Conservation (phyloP, 2,888 invertebrate species). For the Eristalinus aeneus region DNA sequence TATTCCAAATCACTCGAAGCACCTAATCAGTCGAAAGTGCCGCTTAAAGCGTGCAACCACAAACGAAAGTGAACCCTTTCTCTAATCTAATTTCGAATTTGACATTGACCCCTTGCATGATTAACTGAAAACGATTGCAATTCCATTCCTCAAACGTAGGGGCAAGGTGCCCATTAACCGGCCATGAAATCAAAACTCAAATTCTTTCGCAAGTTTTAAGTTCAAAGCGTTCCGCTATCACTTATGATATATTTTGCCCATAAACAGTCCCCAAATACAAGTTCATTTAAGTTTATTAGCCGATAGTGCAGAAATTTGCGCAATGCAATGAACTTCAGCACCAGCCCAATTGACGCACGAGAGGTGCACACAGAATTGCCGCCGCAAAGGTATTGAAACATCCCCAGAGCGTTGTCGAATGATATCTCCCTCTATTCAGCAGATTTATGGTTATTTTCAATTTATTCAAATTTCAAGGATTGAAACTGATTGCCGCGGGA, state of each 20-base stretch:
- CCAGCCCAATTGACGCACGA: not conserved
- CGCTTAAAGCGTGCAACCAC: too few relatives aligned
- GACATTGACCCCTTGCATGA: not conserved
- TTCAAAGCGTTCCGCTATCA: not conserved
- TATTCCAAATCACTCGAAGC: too few relatives aligned
- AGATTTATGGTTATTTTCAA: constrained; percentile 58
- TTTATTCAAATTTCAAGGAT: constrained; percentile 68
- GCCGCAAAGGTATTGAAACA: constrained; percentile 32
- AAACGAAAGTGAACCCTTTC: too few relatives aligned
- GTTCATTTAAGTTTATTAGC: not conserved
- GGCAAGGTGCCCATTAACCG: not conserved
- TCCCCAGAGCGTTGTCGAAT: not conserved
- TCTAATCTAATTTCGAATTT: too few relatives aligned
- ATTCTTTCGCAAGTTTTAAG: not conserved
- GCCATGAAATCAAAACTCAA: not conserved
- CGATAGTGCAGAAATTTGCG: constrained; percentile 3
- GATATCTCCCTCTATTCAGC: constrained; percentile 20
- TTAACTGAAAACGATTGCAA: not conserved
- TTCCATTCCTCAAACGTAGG: not conserved
- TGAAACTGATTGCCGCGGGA: constrained; percentile 21
- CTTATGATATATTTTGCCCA: not conserved
- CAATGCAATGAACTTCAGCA: constrained; percentile 47
- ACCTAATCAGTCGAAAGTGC: too few relatives aligned
- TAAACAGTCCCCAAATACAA: not conserved
- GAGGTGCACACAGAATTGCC: constrained; percentile 8